A percentile compares a stretch with the other conserved stretches of the same genome.
Conservation (phyloP, 2,113 vertebrate species). For the Anseranas semipalmata region DNA sequence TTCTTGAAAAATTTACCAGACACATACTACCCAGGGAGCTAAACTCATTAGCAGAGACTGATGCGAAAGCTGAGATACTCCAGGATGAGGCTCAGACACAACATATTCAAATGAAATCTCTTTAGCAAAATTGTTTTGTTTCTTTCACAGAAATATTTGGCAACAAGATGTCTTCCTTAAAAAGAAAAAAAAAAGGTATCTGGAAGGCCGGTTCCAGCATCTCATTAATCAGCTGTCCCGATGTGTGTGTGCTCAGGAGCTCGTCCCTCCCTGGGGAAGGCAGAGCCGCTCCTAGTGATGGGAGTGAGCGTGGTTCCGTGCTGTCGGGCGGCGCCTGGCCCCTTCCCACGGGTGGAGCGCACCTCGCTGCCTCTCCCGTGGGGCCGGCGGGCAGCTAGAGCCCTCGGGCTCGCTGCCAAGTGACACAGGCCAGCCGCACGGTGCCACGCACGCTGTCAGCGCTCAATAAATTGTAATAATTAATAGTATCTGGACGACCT, state of each 20-base stretch:
- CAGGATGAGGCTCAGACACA: conserved; percentile 24
- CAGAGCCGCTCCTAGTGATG: not conserved
- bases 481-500: not conserved
- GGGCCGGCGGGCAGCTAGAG: not conserved
- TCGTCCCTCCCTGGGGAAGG: not conserved
- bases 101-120: conserved; percentile 31
- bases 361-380: accelerated
- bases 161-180: not conserved
- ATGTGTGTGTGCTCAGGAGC: not conserved
- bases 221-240: not conserved
- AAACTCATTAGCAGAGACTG: conserved; percentile 65
- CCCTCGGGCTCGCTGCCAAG: not conserved
- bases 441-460: not conserved
- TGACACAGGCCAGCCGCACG: not conserved
- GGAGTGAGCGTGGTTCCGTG: not conserved
- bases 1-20: conserved; percentile 72
- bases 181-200: not conserved
- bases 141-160: conserved; percentile 3
- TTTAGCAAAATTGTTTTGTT: conserved; percentile 13
- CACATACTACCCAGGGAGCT: conserved; percentile 38
- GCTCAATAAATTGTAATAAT: conserved; percentile 18
- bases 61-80: conserved; percentile 19
- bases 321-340: not conserved
- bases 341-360: not conserved
- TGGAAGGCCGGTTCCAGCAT: not conserved